Conservation (phyloP, 2,113 vertebrate genomes). For the Tachycineta bicolor region DNA sequence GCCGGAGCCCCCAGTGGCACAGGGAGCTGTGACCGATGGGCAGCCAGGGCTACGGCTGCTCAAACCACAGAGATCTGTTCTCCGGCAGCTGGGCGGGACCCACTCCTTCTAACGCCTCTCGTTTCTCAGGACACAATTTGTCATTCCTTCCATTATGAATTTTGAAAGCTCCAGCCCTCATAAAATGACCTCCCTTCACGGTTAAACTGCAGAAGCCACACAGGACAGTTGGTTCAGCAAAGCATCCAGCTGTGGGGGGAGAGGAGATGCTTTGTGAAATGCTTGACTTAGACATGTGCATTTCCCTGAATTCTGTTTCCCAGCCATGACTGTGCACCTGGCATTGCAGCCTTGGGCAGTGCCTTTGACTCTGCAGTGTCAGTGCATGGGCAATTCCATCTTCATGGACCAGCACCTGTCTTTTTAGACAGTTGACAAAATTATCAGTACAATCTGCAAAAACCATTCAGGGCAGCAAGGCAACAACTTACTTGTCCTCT, state of each 20-base stretch:
- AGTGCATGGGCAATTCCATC: fast-evolving
- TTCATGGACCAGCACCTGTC: not conserved
- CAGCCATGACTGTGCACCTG: fast-evolving
- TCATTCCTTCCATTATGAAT: not conserved
- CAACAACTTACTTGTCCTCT: not conserved
- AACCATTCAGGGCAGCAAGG: not conserved
- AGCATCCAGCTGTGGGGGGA: too few species aligned
- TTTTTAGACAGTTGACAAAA: not conserved
- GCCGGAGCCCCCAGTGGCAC: not conserved
- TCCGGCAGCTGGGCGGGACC: not conserved
- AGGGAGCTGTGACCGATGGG: fast-evolving
- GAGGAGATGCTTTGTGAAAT: not conserved
- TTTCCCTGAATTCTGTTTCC: not conserved
- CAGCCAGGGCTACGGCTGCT: fast-evolving
- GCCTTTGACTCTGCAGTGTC: not conserved
- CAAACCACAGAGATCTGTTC: not conserved
- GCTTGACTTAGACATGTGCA: fast-evolving
- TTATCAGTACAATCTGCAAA: not conserved
- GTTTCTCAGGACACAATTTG: not conserved
- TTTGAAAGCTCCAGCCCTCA: not conserved
- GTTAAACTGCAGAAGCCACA: not conserved
- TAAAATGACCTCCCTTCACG: not conserved
- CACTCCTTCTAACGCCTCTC: not conserved
- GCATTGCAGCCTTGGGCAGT: fast-evolving
- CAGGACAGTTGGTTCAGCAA: not conserved